Evolutionary conservation across 2,113 vertebrate genomes (phyloP).

Genomic region (Andinoacara biseriatus): DNA sequence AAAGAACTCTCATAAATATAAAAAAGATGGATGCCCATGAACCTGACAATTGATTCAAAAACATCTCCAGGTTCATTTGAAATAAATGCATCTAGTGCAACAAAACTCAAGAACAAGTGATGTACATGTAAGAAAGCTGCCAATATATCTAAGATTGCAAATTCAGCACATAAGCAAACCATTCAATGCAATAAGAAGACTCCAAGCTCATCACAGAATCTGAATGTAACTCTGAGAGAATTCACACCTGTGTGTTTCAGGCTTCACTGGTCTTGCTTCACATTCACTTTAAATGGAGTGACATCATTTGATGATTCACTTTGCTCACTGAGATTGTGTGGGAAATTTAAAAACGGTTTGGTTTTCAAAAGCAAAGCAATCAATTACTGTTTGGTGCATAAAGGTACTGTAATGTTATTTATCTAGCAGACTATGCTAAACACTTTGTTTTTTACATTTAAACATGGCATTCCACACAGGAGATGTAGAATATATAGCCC

Average conservation of each 20-base stretch:
- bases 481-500: slow-evolving; percentile 7
- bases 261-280: not conserved
- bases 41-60: too few species aligned
- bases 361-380: not conserved
- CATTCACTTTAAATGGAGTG: not conserved
- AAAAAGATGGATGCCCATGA: not conserved
- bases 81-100: too few species aligned
- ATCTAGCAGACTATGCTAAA: not conserved
- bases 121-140: too few species aligned
- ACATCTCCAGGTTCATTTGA: too few species aligned
- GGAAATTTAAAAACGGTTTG: not conserved
- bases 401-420: not conserved
- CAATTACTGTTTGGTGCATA: too few species aligned
- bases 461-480: not conserved
- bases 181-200: too few species aligned
- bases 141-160: too few species aligned
- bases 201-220: too few species aligned
- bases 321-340: not conserved
- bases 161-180: too few species aligned
- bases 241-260: not conserved
- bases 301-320: not conserved
- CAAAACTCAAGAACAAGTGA: too few species aligned
- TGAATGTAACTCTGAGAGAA: too few species aligned
- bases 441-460: not conserved
- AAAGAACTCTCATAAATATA: too few species aligned